Base-by-base conservation (phyloP, 1,140 invertebrate species). In the Semibalanus balanoides region DNA sequence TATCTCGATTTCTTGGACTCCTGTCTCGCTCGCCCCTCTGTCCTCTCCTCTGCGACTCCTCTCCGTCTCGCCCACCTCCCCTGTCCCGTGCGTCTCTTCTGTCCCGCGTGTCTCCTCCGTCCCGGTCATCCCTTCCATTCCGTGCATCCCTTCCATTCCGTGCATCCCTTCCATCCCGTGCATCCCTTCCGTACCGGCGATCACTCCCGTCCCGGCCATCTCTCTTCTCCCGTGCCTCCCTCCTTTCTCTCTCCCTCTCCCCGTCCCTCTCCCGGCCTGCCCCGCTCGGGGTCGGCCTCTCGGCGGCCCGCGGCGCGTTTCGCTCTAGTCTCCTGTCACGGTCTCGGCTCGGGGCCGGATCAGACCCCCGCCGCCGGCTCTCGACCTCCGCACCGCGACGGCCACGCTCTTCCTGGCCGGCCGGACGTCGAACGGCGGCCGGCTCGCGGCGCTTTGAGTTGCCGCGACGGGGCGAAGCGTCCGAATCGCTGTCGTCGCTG, bases 181-280 rank as follows among this genome's bases (percentile, higher is more conserved):
- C 64, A 78, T 77, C 72, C 80, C 77, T 78, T 78, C 77, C n/a
- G 43, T 73, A 76, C 79, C 80, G 77, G 81, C 79, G 73, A 78
- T 76, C 74, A 74, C 79, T 77, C 78, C 79, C 74, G 76, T 79
- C 74, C 79, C 77, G 74, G 27, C 78, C 75, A 76, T 30, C 69
- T 74, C 30, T 76, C 73, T 77, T 77, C 30, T 76, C 78, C 27
- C 75, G 29, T 43, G 75, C 77, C 19, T 76, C 73, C 72, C 28
- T 78, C n/a, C 76, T 77, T 73, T 74, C 77, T 35, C 51, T 31
- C 3, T 78, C 43, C 74, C 31, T 31, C 14, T 74, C 75, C 25
- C 31, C 72, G 70, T 69, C 74, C 31, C 19, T 40, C 29, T 28
- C 51, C 27, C 22, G 30, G 19, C 69, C n/a, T 14, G 14, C 74